These are phyloP conservation scores for Cebus imitator DNA, from an alignment of 2,113 vertebrate genomes.

Conservation along the genomic window DNA sequence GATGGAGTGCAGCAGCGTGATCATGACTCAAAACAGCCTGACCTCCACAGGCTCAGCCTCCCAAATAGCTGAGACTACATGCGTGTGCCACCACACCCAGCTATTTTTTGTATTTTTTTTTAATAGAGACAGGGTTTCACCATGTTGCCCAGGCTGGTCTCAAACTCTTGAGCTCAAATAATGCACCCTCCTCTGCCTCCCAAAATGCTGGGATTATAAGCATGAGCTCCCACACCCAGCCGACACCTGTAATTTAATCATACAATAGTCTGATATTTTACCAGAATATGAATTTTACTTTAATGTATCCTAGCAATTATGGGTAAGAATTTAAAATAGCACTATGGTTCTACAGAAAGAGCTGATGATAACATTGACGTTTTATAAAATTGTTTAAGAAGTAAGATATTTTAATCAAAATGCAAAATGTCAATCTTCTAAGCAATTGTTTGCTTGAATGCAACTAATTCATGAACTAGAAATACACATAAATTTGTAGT, in stretches of 20 bases:
- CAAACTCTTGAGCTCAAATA: no score
- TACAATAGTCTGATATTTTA: neutral
- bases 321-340: conserved; percentile 23
- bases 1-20: no score
- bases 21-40: no score
- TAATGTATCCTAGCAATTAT: conserved; percentile 33
- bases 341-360: neutral
- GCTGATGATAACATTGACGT: neutral
- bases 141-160: no score
- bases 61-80: no score
- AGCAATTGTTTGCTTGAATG: neutral
- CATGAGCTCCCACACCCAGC: no score
- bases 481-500: neutral
- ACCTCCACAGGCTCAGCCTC: no score
- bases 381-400: neutral
- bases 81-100: no score
- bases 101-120: no score
- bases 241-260: neutral
- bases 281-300: neutral
- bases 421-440: neutral
- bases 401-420: neutral
- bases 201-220: no score
- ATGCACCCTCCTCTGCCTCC: no score
- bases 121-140: no score
- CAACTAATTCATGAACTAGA: neutral